Base-by-base conservation (phyloP, 1,140 invertebrate species). In the Ephestia elutella region DNA sequence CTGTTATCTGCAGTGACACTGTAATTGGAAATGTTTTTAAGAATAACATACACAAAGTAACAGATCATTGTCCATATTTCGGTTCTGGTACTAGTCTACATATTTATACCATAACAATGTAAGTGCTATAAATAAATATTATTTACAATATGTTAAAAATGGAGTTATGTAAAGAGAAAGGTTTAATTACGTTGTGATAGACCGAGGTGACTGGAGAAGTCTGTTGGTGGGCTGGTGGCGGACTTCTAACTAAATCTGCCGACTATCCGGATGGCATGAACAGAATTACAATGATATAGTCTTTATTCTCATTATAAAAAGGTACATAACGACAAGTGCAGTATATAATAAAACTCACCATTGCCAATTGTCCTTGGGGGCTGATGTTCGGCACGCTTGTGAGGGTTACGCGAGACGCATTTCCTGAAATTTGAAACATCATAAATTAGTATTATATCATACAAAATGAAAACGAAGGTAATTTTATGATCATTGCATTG, bases 161-260 rank as follows among this genome's bases (percentile, higher is more conserved):
- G 19, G 13, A 53, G 8, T n/a, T 20, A 50, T 50, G 49, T 20
- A 50, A 53, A 21, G 17, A 25, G 8, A 21, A 53, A 53, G 19
- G 55, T 63, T 62, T 68, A 65, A 74, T 83, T 84, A 86, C 71
- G 78, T 81, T 78, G 58, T 75, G 68, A 65, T 82, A 91, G 92
- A 95, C 94, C 93, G 93, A 93, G 83, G 93, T 92, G 86, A 92
- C 90, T 68, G 93, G 93, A 82, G 94, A 94, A 87, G 91, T 92
- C 84, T 95, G 94, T 90, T 94, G 93, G 87, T 95, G 94, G 66
- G 94, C 94, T 70, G 94, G 94, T 75, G 93, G 94, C 69, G 94
- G 93, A 87, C 93, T 94, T 89, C 93, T 92, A 64, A 80, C 81
- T 76, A 86, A 78, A 66, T 82, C 81, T 49, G 79, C 71, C 59